phyloP scores from a whole-genome alignment of 2,797 vertebrate species.

The Steatocranus sp. region DNA sequence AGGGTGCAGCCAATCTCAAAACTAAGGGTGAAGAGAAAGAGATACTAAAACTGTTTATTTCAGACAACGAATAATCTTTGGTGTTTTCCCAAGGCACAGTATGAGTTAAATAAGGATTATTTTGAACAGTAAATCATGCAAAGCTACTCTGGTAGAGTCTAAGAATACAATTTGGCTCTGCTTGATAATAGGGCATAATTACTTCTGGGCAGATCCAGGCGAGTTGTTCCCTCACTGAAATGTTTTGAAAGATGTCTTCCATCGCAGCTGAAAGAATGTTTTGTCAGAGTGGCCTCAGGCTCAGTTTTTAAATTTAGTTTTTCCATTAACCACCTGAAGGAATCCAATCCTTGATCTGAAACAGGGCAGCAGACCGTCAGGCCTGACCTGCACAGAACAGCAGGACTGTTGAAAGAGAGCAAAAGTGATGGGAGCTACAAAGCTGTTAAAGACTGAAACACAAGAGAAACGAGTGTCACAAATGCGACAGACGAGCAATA shows the following conservation, averaged over 20 bases:
- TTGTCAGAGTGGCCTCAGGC: neutral
- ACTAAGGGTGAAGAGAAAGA: neutral
- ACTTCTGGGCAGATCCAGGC: neutral
- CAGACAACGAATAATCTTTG: neutral
- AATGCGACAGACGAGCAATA: neutral
- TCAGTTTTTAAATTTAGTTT: neutral
- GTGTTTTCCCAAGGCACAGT: neutral
- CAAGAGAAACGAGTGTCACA: neutral
- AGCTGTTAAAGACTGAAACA: neutral
- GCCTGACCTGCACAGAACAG: conserved; percentile 22
- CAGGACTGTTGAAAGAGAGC: neutral
- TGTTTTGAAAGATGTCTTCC: neutral
- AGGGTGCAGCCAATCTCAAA: neutral
- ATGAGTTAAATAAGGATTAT: neutral
- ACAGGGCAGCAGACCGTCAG: neutral
- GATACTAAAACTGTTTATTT: neutral
- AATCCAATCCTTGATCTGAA: neutral
- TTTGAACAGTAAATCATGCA: neutral
- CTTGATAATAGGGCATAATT: neutral
- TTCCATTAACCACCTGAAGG: neutral
- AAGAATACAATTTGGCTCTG: neutral
- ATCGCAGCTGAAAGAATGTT: neutral
- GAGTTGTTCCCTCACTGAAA: neutral
- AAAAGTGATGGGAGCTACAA: neutral
- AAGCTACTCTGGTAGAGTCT: neutral